Base-by-base conservation (phyloP, 2,888 invertebrate species). In the Ligdia adustata region DNA sequence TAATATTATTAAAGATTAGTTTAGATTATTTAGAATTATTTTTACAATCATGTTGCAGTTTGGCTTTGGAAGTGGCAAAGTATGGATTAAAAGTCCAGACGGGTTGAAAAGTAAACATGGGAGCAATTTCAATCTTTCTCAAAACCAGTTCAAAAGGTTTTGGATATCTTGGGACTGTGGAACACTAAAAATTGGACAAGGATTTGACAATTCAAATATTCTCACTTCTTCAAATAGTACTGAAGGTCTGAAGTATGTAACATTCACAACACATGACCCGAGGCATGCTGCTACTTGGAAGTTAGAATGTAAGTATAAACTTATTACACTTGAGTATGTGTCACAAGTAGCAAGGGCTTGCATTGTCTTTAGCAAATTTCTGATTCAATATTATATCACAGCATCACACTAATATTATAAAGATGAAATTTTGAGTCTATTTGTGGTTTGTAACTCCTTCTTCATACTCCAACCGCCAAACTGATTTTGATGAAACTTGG, bases 131-230 rank as follows among this genome's bases (percentile, higher is more conserved):
- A 28, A 28, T 6, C 48, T 59, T 4, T 26, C 50, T 1, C 24
- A 14, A 13, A 75, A 80, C 24, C 82, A 88, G 53, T 87, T 72
- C 60, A 82, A 74, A 57, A 83, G 72, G 54, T 92, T 92, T 61
- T 80, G 88, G 77, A 63, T 92, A 20, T 73, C 79, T 29, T 92
- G 92, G 92, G 66, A 82, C 27, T 13, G 12, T 18, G 28, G 32
- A 3, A 12, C 4, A 7, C 4, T 57, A 11, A 16, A 45, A 35
- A 33, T 38, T 9, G 60, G 60, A 1, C 24, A 52, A 14, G 47
- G 20, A 2, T 0, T 13, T 27, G 49, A 7, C 1, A 15, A 6
- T 22, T 5, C 9, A 4, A 2, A 1, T 13, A 35, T 29, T 7
- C 6, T 7, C 4, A 34, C 22, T 3, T 50, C 13, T 12, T 11